A percentile compares a stretch with the other conserved stretches of the same genome.
These are phyloP conservation scores for Ecliptopera silaceata DNA, from an alignment of 2,888 invertebrate genomes.

Conservation along the genomic window DNA sequence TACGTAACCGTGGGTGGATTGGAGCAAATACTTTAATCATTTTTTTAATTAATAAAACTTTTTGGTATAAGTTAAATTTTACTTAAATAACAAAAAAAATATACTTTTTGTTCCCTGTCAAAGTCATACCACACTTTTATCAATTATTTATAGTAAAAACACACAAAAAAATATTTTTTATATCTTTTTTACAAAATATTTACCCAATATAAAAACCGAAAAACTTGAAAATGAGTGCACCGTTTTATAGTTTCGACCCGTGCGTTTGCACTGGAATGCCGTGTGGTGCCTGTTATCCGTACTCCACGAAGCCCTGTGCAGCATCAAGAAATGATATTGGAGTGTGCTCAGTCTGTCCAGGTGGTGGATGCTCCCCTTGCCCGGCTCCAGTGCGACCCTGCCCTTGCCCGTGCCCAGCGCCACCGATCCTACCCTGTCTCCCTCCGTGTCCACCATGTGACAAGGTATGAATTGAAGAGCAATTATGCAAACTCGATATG, in stretches of 20 bases:
- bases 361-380: constrained; percentile 74
- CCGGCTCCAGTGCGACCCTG: constrained; percentile 75
- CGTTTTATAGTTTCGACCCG: constrained; percentile 74
- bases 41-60: neutral
- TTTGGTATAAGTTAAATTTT: neutral
- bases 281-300: constrained; percentile 73
- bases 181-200: constrained; percentile 3
- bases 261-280: constrained; percentile 68
- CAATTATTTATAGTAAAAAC: constrained; percentile 17
- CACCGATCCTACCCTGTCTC: constrained; percentile 63
- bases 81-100: neutral
- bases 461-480: constrained; percentile 49
- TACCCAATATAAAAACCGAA: constrained; percentile 40
- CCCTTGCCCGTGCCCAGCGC: constrained; percentile 59
- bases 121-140: neutral
- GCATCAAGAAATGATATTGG: constrained; percentile 62
- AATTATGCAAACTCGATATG: constrained; percentile 6
- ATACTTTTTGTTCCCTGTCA: neutral
- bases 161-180: constrained; percentile 4
- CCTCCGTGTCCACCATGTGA: constrained; percentile 73
- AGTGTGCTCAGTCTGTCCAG: constrained; percentile 70
- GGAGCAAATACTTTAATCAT: no score
- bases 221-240: constrained; percentile 67
- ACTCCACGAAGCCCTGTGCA: constrained; percentile 67
- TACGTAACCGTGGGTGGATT: no score